Evolutionary conservation across 2,888 invertebrate species (phyloP).

Genomic region (Aphidoletes aphidimyza): DNA sequence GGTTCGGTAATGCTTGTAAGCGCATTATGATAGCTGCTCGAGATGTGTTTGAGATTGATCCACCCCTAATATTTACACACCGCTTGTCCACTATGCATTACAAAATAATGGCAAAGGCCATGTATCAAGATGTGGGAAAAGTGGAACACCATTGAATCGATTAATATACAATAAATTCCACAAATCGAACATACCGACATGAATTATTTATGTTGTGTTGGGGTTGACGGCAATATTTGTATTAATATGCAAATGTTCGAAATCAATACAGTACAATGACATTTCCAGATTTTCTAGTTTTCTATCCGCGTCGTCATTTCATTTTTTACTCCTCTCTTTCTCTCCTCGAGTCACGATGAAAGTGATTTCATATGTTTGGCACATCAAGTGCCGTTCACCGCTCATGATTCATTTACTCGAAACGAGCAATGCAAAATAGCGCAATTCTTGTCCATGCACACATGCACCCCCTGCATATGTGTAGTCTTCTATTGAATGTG

Average conservation of each 20-base stretch:
- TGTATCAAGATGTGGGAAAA: neutral
- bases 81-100: too few relatives aligned
- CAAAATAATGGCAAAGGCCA: too few relatives aligned
- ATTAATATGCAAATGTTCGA: constrained; percentile 30
- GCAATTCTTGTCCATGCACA: neutral
- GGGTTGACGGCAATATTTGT: neutral
- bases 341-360: neutral
- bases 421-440: neutral
- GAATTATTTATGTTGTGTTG: constrained; percentile 1
- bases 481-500: too few relatives aligned
- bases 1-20: too few relatives aligned
- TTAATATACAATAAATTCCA: constrained; percentile 22
- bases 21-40: too few relatives aligned
- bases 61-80: too few relatives aligned
- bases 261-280: neutral
- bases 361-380: neutral
- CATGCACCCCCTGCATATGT: too few relatives aligned
- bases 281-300: neutral
- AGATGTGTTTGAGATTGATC: too few relatives aligned
- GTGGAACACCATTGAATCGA: neutral
- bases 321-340: neutral
- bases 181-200: neutral
- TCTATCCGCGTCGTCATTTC: neutral
- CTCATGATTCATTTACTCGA: neutral
- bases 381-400: neutral